Evolutionary conservation across 2,888 invertebrate genomes (phyloP).

Genomic region (Sinohyriopsis cumingii): DNA sequence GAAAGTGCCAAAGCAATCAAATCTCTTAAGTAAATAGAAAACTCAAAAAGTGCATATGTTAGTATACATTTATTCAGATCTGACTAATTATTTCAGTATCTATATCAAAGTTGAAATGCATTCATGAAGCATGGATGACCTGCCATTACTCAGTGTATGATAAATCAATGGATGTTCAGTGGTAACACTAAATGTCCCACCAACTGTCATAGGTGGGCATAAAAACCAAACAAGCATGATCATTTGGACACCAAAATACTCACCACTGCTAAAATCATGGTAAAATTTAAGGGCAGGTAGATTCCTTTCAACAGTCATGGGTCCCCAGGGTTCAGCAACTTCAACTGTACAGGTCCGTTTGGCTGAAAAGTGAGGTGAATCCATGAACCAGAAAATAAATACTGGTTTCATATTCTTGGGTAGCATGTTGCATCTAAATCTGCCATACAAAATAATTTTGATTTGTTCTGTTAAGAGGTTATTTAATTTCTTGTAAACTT

Average conservation of each 20-base stretch:
- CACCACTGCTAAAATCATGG: conserved; percentile 92
- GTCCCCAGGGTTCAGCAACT: conserved; percentile 89
- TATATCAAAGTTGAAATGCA: no score
- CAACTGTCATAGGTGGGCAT: no score
- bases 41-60: no score
- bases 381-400: no score
- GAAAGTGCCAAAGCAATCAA: no score
- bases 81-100: no score
- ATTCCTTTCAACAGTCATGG: conserved; percentile 84
- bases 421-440: neutral
- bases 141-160: neutral
- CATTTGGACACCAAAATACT: conserved; percentile 17
- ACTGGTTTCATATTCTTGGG: neutral
- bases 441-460: neutral
- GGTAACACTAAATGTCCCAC: no score
- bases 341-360: conserved; percentile 84
- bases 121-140: no score
- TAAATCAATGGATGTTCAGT: no score
- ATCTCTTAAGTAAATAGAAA: no score
- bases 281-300: conserved; percentile 98
- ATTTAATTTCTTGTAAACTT: neutral
- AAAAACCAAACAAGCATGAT: no score
- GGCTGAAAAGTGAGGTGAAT: conserved; percentile 73
- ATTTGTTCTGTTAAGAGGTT: neutral
- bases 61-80: no score